phyloP scores from a whole-genome alignment of 2,113 vertebrate genomes.

The Rhea americana region DNA sequence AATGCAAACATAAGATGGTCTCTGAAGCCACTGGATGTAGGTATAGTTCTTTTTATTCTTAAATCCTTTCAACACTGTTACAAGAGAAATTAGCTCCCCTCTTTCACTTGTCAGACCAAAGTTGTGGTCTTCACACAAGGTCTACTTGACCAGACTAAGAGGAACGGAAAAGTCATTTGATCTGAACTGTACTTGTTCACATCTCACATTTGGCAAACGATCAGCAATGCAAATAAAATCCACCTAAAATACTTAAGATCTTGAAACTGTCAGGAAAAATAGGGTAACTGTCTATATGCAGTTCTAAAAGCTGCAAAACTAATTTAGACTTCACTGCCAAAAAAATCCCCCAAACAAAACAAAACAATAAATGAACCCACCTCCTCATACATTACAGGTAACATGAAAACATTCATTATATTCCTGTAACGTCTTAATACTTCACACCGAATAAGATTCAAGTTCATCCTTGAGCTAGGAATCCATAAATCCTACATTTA shows the following conservation, averaged over 20 bases:
- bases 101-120: background rate
- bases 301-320: background rate
- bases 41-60: background rate
- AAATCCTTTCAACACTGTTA: background rate
- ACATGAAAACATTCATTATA: background rate
- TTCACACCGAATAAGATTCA: background rate
- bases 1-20: background rate
- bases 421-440: background rate
- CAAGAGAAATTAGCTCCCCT: background rate
- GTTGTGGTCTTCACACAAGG: background rate
- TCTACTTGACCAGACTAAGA: background rate
- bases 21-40: background rate
- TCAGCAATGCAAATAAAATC: background rate
- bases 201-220: background rate
- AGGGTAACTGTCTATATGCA: background rate
- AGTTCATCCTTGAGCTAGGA: background rate
- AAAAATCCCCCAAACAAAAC: background rate
- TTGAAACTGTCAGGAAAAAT: background rate
- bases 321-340: background rate
- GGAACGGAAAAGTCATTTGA: background rate
- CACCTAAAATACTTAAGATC: background rate
- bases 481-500: rapidly evolving
- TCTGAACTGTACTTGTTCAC: background rate
- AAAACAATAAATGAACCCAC: rapidly evolving
- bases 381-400: rapidly evolving